A percentile compares a stretch with the other conserved stretches of the same genome.
These are phyloP conservation scores for Drusus annulatus DNA, from an alignment of 1,140 invertebrate species.

Conservation along the genomic window DNA sequence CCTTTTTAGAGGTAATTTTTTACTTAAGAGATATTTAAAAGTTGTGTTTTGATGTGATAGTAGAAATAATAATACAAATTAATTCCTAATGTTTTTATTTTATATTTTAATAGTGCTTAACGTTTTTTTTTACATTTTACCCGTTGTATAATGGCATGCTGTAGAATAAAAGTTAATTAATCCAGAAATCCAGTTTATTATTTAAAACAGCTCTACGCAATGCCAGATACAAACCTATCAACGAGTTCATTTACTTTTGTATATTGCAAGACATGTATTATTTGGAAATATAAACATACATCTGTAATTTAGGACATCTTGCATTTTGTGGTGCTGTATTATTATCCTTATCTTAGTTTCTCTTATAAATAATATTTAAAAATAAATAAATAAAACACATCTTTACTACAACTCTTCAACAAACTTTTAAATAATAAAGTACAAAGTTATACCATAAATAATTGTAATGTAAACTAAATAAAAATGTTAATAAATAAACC, in stretches of 20 bases:
- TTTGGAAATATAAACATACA: constrained; percentile 9
- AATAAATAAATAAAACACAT: constrained; percentile 26
- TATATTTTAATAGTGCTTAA: constrained; percentile 40
- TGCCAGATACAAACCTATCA: constrained; percentile 50
- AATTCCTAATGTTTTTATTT: constrained; percentile 37
- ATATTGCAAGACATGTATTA: background rate
- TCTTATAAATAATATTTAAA: constrained; percentile 12
- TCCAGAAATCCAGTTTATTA: constrained; percentile 56
- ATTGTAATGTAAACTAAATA: constrained; percentile 7
- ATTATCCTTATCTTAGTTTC: constrained; percentile 21
- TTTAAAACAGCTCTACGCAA: constrained; percentile 59
- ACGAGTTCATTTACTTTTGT: background rate
- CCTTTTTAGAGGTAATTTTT: constrained; percentile 39
- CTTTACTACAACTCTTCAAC: background rate
- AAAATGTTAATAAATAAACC: constrained; percentile 9
- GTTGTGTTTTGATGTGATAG: constrained; percentile 42
- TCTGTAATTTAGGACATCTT: constrained; percentile 43
- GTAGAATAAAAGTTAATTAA: constrained; percentile 58
- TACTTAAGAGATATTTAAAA: constrained; percentile 33
- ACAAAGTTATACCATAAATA: constrained; percentile 3
- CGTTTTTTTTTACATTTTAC: constrained; percentile 46
- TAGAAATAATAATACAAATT: constrained; percentile 46
- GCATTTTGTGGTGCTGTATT: constrained; percentile 59
- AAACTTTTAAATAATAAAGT: constrained; percentile 6
- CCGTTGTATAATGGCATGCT: constrained; percentile 56